Evolutionary conservation across 2,797 vertebrate species (phyloP), one percentile per base, ranked within the genome.

Genomic region (Capromys pilorides): DNA sequence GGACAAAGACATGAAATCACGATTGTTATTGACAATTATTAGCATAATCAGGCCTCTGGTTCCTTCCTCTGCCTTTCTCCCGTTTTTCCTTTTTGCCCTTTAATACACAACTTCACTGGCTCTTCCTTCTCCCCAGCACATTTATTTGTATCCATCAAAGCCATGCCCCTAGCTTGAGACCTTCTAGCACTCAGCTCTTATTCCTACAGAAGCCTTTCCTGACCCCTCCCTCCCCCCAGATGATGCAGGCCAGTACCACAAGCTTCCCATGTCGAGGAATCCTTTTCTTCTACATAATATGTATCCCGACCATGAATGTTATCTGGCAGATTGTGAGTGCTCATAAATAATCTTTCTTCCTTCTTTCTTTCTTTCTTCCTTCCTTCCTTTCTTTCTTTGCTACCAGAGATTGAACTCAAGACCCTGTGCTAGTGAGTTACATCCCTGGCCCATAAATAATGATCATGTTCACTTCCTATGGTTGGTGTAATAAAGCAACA

Each of bases 291-390:
- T n/a, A 33, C 14, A 62, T 11, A 45, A 2, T 51, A 14, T 6
- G 0, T 10, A 64, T 67, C 24, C 6, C 9, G 19, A 1, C 8
- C 36, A 0, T 10, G 28, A 75, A 45, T n/a, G n/a, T n/a, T n/a
- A n/a, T n/a, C n/a, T n/a, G n/a, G n/a, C n/a, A n/a, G n/a, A n/a
- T n/a, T n/a, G n/a, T n/a, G n/a, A n/a, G n/a, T n/a, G n/a, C n/a
- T n/a, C n/a, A n/a, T n/a, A n/a, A n/a, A n/a, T n/a, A n/a, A n/a
- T n/a, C n/a, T n/a, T n/a, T n/a, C n/a, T n/a, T n/a, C n/a, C n/a
- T n/a, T n/a, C n/a, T n/a, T n/a, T n/a, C n/a, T n/a, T n/a, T n/a
- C n/a, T n/a, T n/a, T n/a, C n/a, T n/a, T n/a, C n/a, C n/a, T n/a
- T n/a, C n/a, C n/a, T n/a, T n/a, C n/a, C n/a, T n/a, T n/a, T n/a